These are phyloP conservation scores for Pemphredon lugubris DNA, from an alignment of 2,888 invertebrate species.

Conservation along the genomic window DNA sequence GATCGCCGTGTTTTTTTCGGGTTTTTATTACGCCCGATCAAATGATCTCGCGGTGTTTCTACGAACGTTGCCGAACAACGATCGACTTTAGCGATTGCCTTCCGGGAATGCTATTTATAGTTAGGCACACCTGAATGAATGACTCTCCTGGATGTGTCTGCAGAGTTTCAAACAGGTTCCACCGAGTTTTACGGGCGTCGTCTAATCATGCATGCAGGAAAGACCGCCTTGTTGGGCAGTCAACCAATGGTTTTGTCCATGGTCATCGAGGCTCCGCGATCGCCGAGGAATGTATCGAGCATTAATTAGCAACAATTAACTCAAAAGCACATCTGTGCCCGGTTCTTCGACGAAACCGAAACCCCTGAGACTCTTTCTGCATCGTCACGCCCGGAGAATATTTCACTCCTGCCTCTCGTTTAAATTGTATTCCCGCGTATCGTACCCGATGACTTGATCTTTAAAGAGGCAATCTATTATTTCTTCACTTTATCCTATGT, in stretches of 20 bases:
- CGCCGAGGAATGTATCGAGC: constrained; percentile 7
- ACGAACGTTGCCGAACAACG: constrained; percentile 27
- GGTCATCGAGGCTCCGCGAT: constrained; percentile 36
- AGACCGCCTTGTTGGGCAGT: constrained; percentile 27
- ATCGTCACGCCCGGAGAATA: too few species aligned
- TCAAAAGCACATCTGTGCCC: too few species aligned
- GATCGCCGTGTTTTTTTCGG: too few species aligned
- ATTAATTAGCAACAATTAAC: constrained; percentile 17
- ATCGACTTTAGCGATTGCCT: constrained; percentile 69
- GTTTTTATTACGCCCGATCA: too few species aligned
- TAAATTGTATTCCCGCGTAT: too few species aligned
- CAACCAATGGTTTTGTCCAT: constrained; percentile 44
- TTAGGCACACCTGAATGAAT: constrained; percentile 63
- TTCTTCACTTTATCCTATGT: too few species aligned
- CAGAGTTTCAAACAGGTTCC: constrained; percentile 57
- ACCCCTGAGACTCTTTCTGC: background rate
- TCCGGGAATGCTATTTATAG: constrained; percentile 78
- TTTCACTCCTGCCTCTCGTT: too few species aligned
- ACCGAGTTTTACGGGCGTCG: constrained; percentile 50
- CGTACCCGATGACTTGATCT: too few species aligned
- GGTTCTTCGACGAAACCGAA: too few species aligned
- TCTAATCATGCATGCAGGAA: constrained; percentile 62
- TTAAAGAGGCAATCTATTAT: too few species aligned
- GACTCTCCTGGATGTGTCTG: constrained; percentile 43
- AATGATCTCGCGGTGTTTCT: too few species aligned